Conservation (phyloP, 2,888 invertebrate genomes). For the Caenorhabditis sp. region DNA sequence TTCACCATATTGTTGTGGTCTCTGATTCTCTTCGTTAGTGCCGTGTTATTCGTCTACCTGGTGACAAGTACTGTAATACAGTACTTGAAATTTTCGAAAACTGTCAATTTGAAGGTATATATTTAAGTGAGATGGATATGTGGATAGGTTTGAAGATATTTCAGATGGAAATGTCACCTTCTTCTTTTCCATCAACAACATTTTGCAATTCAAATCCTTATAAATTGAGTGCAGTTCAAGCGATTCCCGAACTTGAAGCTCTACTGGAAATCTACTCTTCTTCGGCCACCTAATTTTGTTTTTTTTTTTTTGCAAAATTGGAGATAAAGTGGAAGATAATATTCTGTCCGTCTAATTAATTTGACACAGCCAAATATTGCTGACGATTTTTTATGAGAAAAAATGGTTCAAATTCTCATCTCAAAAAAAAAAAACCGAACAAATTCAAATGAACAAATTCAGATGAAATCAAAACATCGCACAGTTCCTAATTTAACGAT, state of each 20-base stretch:
- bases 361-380: too few species aligned
- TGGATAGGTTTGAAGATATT: too few species aligned
- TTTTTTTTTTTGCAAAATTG: too few species aligned
- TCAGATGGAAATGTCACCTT: slow-evolving; percentile 44
- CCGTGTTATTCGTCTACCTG: slow-evolving; percentile 29
- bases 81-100: slow-evolving; percentile 26
- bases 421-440: too few species aligned
- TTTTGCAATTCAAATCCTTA: slow-evolving; percentile 55
- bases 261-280: slow-evolving; percentile 1
- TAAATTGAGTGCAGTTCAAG: slow-evolving; percentile 45
- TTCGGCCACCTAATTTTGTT: background rate
- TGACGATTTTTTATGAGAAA: too few species aligned
- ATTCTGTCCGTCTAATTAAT: too few species aligned
- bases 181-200: slow-evolving; percentile 49
- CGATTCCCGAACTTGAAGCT: slow-evolving; percentile 48
- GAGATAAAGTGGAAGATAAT: too few species aligned
- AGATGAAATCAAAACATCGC: too few species aligned
- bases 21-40: slow-evolving; percentile 18
- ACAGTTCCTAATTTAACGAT: too few species aligned
- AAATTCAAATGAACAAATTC: too few species aligned
- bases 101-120: slow-evolving; percentile 24
- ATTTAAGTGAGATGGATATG: too few species aligned
- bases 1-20: slow-evolving; percentile 31
- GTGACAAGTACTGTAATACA: slow-evolving; percentile 31
- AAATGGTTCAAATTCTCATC: too few species aligned